phyloP scores from a whole-genome alignment of 2,113 vertebrate genomes.

The Psophia crepitans region DNA sequence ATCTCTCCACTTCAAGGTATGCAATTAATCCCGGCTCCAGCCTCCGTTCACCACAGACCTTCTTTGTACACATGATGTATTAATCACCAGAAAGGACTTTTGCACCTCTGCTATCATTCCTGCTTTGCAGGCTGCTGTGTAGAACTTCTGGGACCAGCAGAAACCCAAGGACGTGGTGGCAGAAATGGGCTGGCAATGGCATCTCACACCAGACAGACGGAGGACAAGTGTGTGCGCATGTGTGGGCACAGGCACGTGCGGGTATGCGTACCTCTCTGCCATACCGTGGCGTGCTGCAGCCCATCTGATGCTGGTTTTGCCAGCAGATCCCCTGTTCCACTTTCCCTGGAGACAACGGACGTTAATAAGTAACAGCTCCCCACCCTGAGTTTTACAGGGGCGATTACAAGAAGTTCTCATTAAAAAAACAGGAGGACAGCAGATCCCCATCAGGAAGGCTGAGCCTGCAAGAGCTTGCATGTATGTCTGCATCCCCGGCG shows the following conservation, averaged over 20 bases:
- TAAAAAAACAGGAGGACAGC: not conserved
- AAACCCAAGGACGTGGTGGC: not conserved
- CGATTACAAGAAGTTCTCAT: not conserved
- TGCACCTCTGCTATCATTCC: constrained; percentile 48
- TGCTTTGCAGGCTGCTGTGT: not conserved
- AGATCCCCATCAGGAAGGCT: constrained; percentile 18
- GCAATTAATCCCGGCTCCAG: constrained; percentile 70
- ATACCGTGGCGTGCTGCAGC: rapidly evolving
- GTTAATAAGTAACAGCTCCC: constrained; percentile 47
- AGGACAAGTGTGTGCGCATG: rapidly evolving
- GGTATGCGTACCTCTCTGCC: not conserved
- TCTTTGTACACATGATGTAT: constrained; percentile 60
- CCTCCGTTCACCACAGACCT: constrained; percentile 53
- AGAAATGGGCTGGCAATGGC: not conserved
- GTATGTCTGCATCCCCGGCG: not conserved
- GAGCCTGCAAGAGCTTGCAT: constrained; percentile 25
- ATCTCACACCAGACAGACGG: not conserved
- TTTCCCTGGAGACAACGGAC: not conserved
- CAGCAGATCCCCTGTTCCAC: not conserved
- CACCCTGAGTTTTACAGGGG: constrained; percentile 2
- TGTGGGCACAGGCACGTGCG: rapidly evolving
- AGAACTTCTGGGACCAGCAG: not conserved
- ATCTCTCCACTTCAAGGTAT: constrained; percentile 70
- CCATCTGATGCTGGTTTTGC: not conserved
- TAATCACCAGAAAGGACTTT: constrained; percentile 65